phyloP scores from a whole-genome alignment of 2,888 invertebrate species.

The Heliconius cydno region DNA sequence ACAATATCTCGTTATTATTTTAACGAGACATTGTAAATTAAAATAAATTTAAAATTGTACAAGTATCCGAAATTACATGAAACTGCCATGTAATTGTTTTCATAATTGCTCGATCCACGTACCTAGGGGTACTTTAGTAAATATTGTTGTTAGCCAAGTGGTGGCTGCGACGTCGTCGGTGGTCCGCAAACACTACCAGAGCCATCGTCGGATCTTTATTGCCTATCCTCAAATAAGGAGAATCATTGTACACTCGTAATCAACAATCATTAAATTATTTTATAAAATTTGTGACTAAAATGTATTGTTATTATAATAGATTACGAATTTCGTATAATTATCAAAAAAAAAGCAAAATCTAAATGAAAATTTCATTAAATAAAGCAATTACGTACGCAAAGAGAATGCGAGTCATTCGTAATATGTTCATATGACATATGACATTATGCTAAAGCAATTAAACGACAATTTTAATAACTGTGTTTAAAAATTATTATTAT shows the following conservation, averaged over 20 bases:
- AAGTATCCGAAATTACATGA: not conserved
- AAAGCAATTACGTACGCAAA: not conserved
- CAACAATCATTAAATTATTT: conserved; percentile 41
- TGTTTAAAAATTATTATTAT: not conserved
- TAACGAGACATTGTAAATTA: not conserved
- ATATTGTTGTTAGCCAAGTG: conserved; percentile 53
- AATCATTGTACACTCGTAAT: conserved; percentile 45
- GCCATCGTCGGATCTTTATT: conserved; percentile 74
- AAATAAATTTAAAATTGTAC: not conserved
- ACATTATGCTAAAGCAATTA: conserved; percentile 35
- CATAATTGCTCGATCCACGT: conserved; percentile 35
- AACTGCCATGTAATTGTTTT: conserved; percentile 45
- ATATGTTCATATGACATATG: not conserved
- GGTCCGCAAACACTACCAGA: conserved; percentile 71
- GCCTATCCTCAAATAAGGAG: conserved; percentile 56
- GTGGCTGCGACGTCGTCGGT: conserved; percentile 63
- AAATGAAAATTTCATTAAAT: not conserved
- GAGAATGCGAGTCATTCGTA: not conserved
- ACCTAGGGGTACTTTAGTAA: conserved; percentile 43
- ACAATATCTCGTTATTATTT: too few relatives aligned
- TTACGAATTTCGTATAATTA: not conserved
- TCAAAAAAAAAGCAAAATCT: too few relatives aligned
- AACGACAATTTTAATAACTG: conserved; percentile 31
- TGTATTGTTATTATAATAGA: not conserved
- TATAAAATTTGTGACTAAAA: conserved; percentile 3